These are phyloP conservation scores for Conchocele bisecta DNA, from an alignment of 2,888 invertebrate genomes.

Conservation along the genomic window DNA sequence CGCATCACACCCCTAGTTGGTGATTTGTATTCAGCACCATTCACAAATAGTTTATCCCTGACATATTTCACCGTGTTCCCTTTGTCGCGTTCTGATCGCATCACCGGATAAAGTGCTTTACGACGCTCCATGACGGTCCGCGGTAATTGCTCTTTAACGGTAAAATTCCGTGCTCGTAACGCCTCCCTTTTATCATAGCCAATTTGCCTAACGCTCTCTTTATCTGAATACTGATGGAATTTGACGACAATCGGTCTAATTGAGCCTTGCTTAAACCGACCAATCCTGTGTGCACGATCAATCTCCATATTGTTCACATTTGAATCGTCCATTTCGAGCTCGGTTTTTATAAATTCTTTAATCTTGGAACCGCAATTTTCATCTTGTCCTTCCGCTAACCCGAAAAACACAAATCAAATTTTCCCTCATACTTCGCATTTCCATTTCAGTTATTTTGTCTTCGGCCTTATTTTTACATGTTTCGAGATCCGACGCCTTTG, in stretches of 20 bases:
- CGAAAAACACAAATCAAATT: too few species aligned
- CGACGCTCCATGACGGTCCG: neutral
- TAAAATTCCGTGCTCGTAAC: neutral
- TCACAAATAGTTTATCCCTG: neutral
- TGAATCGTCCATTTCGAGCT: too few species aligned
- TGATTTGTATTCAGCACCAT: neutral
- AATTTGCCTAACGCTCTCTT: neutral
- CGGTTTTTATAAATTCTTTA: too few species aligned
- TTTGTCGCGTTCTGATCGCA: neutral
- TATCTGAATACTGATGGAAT: neutral
- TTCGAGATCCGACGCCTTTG: too few species aligned
- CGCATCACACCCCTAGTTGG: too few species aligned
- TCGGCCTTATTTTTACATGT: too few species aligned
- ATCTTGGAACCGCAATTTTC: too few species aligned
- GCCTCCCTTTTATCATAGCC: neutral
- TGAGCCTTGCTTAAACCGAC: neutral
- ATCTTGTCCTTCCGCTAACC: too few species aligned
- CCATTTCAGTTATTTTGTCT: too few species aligned
- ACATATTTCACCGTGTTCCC: neutral
- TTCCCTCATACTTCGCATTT: too few species aligned
- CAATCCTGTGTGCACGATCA: conserved; percentile 1
- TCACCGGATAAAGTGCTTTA: neutral
- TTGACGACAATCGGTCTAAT: neutral
- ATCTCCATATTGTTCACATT: neutral
- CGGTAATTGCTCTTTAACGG: neutral